These are phyloP conservation scores for Hestina assimilis DNA, from an alignment of 1,140 invertebrate genomes.

Conservation along the genomic window DNA sequence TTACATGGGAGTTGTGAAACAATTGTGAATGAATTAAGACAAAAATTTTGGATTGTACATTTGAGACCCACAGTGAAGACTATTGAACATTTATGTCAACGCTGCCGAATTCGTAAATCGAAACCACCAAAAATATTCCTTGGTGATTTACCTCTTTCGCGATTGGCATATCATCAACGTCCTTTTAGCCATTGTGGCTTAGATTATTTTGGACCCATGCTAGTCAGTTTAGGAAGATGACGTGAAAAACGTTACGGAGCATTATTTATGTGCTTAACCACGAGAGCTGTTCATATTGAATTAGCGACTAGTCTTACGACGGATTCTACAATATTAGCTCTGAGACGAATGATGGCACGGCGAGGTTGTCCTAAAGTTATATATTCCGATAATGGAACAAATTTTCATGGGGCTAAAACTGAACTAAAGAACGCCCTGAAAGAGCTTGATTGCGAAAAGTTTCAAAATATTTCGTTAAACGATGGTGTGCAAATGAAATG, in stretches of 20 bases:
- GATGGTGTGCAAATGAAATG: no score
- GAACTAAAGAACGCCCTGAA: no score
- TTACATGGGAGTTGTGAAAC: not conserved
- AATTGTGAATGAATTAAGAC: not conserved
- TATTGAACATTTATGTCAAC: no score
- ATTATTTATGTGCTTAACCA: constrained; percentile 2
- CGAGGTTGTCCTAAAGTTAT: no score
- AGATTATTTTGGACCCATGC: constrained; percentile 10
- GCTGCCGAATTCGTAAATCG: no score
- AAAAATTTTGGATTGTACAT: not conserved
- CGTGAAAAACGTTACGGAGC: constrained; percentile 8
- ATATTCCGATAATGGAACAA: no score
- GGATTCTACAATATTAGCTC: no score
- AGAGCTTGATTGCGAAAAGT: no score
- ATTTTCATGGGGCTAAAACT: no score
- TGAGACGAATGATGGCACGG: no score
- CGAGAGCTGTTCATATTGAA: not conserved
- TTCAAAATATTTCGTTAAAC: no score
- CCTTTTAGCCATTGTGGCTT: not conserved
- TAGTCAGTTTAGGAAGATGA: not conserved
- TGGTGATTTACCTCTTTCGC: not conserved
- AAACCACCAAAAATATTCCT: not conserved
- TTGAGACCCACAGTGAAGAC: no score
- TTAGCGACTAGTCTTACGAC: not conserved
- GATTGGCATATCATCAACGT: not conserved